Conservation (phyloP, 2,797 vertebrate genomes). For the Semaprochilodus insignis region DNA sequence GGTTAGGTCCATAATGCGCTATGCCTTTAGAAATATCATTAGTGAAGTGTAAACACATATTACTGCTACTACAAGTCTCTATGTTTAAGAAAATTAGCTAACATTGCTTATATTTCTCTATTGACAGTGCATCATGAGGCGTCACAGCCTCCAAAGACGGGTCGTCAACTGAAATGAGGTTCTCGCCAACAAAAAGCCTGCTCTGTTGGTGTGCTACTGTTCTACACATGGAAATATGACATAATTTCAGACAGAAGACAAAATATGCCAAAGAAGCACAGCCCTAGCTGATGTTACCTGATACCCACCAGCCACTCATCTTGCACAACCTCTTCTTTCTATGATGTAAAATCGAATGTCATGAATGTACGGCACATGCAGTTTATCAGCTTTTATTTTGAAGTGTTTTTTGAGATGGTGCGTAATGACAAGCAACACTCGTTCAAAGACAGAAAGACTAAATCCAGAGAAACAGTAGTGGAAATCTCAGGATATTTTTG, state of each 20-base stretch:
- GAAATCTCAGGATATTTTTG: background rate
- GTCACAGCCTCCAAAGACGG: conserved; percentile 64
- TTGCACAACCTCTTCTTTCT: conserved; percentile 10
- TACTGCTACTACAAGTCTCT: no score
- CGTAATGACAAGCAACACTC: background rate
- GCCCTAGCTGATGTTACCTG: background rate
- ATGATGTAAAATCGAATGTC: no score
- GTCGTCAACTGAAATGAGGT: conserved; percentile 74
- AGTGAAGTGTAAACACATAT: no score
- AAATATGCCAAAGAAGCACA: conserved; percentile 5
- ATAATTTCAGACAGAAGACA: conserved; percentile 18
- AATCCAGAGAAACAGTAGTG: background rate
- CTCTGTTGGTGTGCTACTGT: background rate
- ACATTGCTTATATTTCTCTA: conserved; percentile 30
- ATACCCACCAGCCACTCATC: background rate
- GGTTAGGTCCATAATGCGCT: no score
- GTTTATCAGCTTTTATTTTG: background rate
- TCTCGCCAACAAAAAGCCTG: background rate
- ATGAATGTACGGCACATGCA: conserved; percentile 22
- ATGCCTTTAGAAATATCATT: no score
- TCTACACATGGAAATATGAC: conserved; percentile 10
- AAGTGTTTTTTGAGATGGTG: background rate
- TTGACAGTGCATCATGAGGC: conserved; percentile 71
- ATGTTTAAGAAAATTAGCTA: background rate
- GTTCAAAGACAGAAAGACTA: background rate